These are phyloP conservation scores for Rhopalosiphum maidis DNA, from an alignment of 1,140 invertebrate species.

Conservation along the genomic window DNA sequence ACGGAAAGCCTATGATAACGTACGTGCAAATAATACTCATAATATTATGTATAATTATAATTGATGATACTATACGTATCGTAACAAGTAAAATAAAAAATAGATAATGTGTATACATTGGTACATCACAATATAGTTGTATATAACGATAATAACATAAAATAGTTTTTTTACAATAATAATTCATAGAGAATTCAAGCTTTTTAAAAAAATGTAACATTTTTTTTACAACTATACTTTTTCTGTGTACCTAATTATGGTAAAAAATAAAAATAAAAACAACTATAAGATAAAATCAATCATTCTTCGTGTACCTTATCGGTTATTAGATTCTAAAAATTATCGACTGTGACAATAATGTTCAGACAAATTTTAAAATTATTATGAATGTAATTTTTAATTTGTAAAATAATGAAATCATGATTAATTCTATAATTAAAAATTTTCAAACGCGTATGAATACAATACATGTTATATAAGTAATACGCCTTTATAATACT, in stretches of 20 bases:
- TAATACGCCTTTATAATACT: no score
- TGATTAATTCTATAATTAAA: no score
- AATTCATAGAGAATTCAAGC: no score
- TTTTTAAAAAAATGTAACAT: background rate
- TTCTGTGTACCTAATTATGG: background rate
- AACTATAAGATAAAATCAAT: background rate
- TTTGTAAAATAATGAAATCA: background rate
- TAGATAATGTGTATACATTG: no score
- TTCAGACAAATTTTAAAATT: no score
- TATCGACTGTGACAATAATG: no score
- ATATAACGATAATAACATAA: no score
- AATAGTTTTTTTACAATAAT: no score
- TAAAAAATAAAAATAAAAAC: background rate
- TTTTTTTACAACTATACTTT: background rate
- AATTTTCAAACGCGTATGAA: no score
- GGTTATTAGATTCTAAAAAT: background rate
- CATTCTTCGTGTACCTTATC: background rate
- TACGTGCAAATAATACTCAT: background rate
- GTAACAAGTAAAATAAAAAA: background rate
- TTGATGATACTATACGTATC: background rate
- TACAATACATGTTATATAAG: no score
- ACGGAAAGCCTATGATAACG: background rate
- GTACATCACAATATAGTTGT: no score
- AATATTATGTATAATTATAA: background rate
- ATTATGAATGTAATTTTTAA: background rate